Evolutionary conservation across 2,888 invertebrate species (phyloP).

Genomic region (Hypsopygia costalis): DNA sequence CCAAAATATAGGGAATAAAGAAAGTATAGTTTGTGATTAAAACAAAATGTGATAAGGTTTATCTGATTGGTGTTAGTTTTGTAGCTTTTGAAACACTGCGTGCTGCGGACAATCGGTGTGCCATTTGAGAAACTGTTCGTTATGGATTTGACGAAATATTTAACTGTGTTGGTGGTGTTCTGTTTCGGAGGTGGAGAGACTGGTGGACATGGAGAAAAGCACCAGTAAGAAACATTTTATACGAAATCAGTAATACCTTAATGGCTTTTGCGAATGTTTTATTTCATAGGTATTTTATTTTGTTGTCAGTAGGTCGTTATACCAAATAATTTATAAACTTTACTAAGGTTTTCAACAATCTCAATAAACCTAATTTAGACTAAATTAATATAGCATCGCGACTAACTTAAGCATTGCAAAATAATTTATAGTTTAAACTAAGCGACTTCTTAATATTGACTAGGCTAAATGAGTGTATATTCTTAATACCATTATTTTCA

Average conservation of each 20-base stretch:
- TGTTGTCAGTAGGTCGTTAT: too few relatives aligned
- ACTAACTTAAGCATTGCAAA: too few relatives aligned
- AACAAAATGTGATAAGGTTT: conserved; percentile 59
- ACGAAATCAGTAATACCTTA: conserved; percentile 3
- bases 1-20: conserved; percentile 38
- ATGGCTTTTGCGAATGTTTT: background rate
- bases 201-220: conserved; percentile 64
- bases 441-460: too few relatives aligned
- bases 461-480: too few relatives aligned
- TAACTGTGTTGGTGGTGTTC: conserved; percentile 50
- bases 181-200: conserved; percentile 53
- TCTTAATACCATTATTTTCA: too few relatives aligned
- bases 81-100: conserved; percentile 26
- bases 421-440: too few relatives aligned
- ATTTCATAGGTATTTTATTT: too few relatives aligned
- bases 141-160: conserved; percentile 57
- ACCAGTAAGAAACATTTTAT: conserved; percentile 52
- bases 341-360: too few relatives aligned
- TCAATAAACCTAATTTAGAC: too few relatives aligned
- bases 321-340: too few relatives aligned
- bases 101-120: conserved; percentile 36
- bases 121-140: conserved; percentile 13
- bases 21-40: conserved; percentile 46
- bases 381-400: too few relatives aligned
- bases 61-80: conserved; percentile 35